phyloP scores from a whole-genome alignment of 2,888 invertebrate genomes.

The Teleiodes luculella region DNA sequence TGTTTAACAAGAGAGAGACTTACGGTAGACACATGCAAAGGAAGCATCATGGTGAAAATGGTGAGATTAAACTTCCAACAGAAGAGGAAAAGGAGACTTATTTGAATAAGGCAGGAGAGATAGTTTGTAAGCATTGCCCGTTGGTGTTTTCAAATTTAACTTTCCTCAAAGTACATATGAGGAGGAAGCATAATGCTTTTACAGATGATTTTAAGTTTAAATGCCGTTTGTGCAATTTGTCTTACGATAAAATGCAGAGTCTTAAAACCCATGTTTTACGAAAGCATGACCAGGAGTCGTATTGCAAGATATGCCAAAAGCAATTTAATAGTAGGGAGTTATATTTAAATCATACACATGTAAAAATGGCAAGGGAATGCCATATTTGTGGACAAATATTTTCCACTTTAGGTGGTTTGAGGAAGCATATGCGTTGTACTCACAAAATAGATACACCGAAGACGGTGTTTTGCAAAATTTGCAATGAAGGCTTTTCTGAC shows the following conservation, averaged over 20 bases:
- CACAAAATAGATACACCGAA: conserved; percentile 61
- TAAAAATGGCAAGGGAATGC: conserved; percentile 57
- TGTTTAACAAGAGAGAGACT: conserved; percentile 61
- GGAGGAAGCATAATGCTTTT: conserved; percentile 63
- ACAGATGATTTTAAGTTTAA: conserved; percentile 60
- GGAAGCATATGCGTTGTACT: conserved; percentile 59
- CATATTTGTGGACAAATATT: conserved; percentile 62
- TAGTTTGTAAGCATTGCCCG: conserved; percentile 60
- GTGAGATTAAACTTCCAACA: conserved; percentile 35
- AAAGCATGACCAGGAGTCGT: conserved; percentile 59
- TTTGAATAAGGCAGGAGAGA: conserved; percentile 56
- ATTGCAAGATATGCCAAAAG: conserved; percentile 61
- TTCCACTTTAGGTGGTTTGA: conserved; percentile 57
- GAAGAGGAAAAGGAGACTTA: conserved; percentile 32
- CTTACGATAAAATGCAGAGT: conserved; percentile 69
- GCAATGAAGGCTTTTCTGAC: conserved; percentile 62
- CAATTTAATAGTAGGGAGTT: conserved; percentile 55
- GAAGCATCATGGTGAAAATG: conserved; percentile 49
- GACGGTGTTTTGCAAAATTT: conserved; percentile 56
- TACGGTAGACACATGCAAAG: conserved; percentile 65
- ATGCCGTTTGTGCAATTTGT: conserved; percentile 65
- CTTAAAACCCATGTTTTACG: conserved; percentile 62
- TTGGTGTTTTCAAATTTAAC: conserved; percentile 60
- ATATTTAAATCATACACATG: conserved; percentile 60
- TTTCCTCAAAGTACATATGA: conserved; percentile 65